Base-by-base conservation (phyloP, 92 coral and sea anemone species). In the Porites rus region DNA sequence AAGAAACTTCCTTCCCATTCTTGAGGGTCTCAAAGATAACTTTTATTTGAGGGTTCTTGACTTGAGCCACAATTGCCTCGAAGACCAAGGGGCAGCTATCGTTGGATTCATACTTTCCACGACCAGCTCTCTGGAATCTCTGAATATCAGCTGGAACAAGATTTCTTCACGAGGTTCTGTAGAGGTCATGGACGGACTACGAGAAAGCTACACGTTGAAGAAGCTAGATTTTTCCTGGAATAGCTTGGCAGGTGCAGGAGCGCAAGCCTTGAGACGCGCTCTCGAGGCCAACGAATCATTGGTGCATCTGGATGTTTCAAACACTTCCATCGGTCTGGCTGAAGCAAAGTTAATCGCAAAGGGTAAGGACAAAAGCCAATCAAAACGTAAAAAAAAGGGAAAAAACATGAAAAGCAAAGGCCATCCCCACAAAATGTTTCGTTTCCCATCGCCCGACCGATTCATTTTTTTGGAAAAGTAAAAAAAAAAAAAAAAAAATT, bases 111-210 rank as follows among this genome's bases (percentile, higher is more conserved):
- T 77, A 46, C 51, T 93, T 51, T 67, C 83, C 10, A 58, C 43
- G 1, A 93, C 92, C 51, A 79, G 78, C 25, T 82, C 78, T 31
- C 77, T 93, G 13, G 92, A 93, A 73, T 20, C 51, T n/a, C 80
- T 93, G 46, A 90, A 93, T 65, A 51, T 90, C 43, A 87, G 96
- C 77, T 93, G 96, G 94, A 93, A 93, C 22, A 81, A 82, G 5
- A 90, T 93, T 19, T 75, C 89, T 38, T 28, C 78, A 46, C 79
- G 74, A 80, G 96, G 96, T 9, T 84, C 90, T 11, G 69, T 61
- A 24, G 87, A 67, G 31, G 18, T 90, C 63, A 24, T 82, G 52
- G 66, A 58, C 59, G 96, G 94, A 6, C 72, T 83, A 6, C 81
- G 77, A 76, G 85, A 75, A 31, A 83, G 78, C 69, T 65, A 65